phyloP scores from a whole-genome alignment of 2,888 invertebrate species.

The Notodonta ziczac region DNA sequence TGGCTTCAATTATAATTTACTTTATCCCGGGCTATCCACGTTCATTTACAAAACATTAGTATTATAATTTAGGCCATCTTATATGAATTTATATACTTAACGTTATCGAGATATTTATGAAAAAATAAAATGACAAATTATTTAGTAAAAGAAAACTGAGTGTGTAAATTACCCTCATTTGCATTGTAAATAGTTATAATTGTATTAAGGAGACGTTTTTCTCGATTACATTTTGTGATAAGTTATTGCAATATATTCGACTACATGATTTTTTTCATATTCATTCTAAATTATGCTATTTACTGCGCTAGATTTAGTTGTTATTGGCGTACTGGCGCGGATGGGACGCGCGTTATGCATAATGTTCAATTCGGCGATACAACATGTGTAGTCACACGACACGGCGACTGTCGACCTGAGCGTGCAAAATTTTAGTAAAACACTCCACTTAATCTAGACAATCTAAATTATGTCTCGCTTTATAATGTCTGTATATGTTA shows the following conservation, averaged over 20 bases:
- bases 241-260: slow-evolving; percentile 73
- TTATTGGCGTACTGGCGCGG: slow-evolving; percentile 23
- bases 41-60: slow-evolving; percentile 61
- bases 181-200: slow-evolving; percentile 78
- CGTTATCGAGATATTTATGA: slow-evolving; percentile 74
- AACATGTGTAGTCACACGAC: slow-evolving; percentile 42
- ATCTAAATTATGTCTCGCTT: slow-evolving; percentile 44
- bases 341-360: slow-evolving; percentile 27
- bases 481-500: slow-evolving; percentile 41
- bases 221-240: slow-evolving; percentile 67
- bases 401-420: slow-evolving; percentile 57
- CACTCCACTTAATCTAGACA: slow-evolving; percentile 48
- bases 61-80: slow-evolving; percentile 77
- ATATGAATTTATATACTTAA: slow-evolving; percentile 72
- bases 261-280: slow-evolving; percentile 34
- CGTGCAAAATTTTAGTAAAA: slow-evolving; percentile 54
- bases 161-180: slow-evolving; percentile 75
- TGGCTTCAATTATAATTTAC: slow-evolving; percentile 35
- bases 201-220: slow-evolving; percentile 60
- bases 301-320: slow-evolving; percentile 63
- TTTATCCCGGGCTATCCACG: slow-evolving; percentile 42
- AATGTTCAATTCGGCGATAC: slow-evolving; percentile 42
- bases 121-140: slow-evolving; percentile 79
- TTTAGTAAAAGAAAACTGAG: slow-evolving; percentile 69
- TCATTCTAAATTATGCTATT: slow-evolving; percentile 51